Percentiles rank a stretch among this genome's conserved stretches.
phyloP scores from a whole-genome alignment of 2,113 vertebrate species.

The Calypte anna region DNA sequence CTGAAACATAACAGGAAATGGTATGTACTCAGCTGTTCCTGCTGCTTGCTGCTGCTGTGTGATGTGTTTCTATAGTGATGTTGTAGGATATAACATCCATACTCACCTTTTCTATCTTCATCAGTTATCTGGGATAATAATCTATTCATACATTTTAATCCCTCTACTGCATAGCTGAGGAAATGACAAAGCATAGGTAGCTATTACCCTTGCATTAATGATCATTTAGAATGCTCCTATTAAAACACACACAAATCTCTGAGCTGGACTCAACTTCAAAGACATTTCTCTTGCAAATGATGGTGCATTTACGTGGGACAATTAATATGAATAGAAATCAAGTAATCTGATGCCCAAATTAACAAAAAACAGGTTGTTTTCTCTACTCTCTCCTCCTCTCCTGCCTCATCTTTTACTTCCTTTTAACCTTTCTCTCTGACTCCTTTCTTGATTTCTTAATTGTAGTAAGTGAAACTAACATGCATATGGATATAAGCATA shows the following conservation, averaged over 20 bases:
- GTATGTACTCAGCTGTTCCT: background rate
- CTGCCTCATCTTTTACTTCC: background rate
- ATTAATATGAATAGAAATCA: background rate
- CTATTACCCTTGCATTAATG: slow-evolving; percentile 68
- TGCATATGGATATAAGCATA: background rate
- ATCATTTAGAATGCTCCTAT: slow-evolving; percentile 75
- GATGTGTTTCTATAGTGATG: slow-evolving; percentile 76
- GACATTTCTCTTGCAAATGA: background rate
- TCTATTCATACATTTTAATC: slow-evolving; percentile 42
- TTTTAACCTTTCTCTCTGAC: background rate
- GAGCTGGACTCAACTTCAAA: background rate
- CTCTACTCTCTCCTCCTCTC: background rate
- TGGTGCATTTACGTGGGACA: background rate
- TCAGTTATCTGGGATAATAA: slow-evolving; percentile 73
- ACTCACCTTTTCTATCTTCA: slow-evolving; percentile 77
- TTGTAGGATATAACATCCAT: slow-evolving; percentile 65
- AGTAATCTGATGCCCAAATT: background rate
- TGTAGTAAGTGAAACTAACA: background rate
- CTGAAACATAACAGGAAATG: background rate
- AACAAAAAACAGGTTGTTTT: background rate
- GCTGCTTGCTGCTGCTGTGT: background rate
- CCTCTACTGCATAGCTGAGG: slow-evolving; percentile 37
- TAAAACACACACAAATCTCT: slow-evolving; percentile 55
- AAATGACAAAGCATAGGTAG: slow-evolving; percentile 68
- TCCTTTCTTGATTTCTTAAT: background rate